These are phyloP conservation scores for Malurus alboscapulatus DNA, from an alignment of 2,113 vertebrate species.

Conservation along the genomic window DNA sequence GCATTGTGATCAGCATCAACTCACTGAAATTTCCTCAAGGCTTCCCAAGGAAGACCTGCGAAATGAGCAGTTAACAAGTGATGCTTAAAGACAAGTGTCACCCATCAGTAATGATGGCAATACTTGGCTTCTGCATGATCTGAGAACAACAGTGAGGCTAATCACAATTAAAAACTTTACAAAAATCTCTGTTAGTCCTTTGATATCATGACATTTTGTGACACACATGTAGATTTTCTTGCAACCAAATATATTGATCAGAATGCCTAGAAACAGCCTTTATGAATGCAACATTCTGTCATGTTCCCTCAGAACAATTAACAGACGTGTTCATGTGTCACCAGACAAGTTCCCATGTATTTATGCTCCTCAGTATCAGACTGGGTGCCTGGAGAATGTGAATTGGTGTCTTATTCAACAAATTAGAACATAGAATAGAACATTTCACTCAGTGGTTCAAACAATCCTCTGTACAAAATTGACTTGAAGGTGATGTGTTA, in stretches of 20 bases:
- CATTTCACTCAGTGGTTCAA: not conserved
- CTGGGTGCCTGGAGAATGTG: not conserved
- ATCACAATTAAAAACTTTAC: not conserved
- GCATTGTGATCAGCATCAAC: not conserved
- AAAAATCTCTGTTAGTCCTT: not conserved
- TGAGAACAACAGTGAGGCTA: not conserved
- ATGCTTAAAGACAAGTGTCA: not conserved
- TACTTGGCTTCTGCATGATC: not conserved
- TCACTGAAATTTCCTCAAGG: not conserved
- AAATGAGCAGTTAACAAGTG: not conserved
- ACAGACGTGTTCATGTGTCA: accelerated
- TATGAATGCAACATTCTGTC: not conserved
- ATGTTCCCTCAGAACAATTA: not conserved
- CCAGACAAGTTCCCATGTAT: accelerated
- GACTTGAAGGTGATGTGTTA: not conserved
- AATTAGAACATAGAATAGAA: not conserved
- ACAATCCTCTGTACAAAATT: not conserved
- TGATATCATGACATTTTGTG: not conserved
- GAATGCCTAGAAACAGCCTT: not conserved
- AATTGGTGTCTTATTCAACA: not conserved
- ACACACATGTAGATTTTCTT: not conserved
- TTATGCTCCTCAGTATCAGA: not conserved
- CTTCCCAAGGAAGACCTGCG: not conserved
- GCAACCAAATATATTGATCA: not conserved
- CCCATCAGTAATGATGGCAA: not conserved